Evolutionary conservation across 2,113 vertebrate genomes (phyloP), one percentile per base, ranked within the genome.

Genomic region (Psilopogon haemacephalus): DNA sequence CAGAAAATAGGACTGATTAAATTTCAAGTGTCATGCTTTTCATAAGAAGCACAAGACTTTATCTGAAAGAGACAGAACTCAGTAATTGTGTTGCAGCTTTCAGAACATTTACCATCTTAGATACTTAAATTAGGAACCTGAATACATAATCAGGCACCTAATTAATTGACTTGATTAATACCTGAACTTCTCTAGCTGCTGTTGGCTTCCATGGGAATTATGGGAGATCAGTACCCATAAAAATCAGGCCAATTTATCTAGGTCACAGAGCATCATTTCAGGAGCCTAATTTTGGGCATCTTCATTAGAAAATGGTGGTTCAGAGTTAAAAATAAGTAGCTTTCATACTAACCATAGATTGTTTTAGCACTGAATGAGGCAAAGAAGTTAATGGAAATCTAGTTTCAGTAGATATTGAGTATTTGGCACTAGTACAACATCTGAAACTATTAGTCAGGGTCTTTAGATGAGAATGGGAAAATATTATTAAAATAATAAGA

Each of bases 101-200:
- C 79, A 86, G 79, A 95, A 83, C 37, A 74, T 77, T 77, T 92
- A 77, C 48, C 40, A 73, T 48, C 46, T 73, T 74, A 40, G 56
- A 32, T 68, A 52, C 64, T 63, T 91, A 86, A 77, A 93, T 93
- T 91, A 96, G 69, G 65, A 93, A 84, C 21, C 35, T 77, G 73
- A 80, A 88, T 84, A 85, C 52, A 62, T 91, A 95, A 71, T 84
- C 73, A 71, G 69, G 48, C 35, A 91, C 20, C 71, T 95, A 94
- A 96, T 95, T 96, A 96, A 89, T 73, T 89, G 38, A 37, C 75
- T 86, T 92, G 93, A 95, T 96, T 95, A 96, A 91, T 93, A 72
- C 38, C 42, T 64, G 69, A 91, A 93, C 48, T 90, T 88, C 54
- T 92, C 56, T 42, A 74, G 71, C 59, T 86, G 42, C 52, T 83